These are phyloP conservation scores for Frankliniella intonsa DNA, from an alignment of 2,888 invertebrate genomes.

Conservation along the genomic window DNA sequence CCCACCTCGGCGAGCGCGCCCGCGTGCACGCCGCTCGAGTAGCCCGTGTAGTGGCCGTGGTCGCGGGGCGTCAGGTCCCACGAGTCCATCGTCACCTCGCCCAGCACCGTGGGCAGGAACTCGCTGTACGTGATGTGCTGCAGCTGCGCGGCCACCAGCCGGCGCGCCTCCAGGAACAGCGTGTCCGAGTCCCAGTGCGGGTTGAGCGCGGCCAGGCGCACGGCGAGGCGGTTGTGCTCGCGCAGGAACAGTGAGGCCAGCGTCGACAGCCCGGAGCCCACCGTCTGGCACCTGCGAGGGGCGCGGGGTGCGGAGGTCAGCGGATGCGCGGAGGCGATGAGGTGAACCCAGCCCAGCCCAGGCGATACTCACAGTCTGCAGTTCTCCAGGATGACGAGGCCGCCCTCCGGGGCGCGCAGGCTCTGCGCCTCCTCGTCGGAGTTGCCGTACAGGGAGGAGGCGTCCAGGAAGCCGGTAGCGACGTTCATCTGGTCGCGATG, in stretches of 20 bases:
- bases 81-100: constrained; percentile 63
- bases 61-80: constrained; percentile 58
- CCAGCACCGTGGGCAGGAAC: constrained; percentile 71
- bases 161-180: constrained; percentile 68
- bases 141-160: constrained; percentile 70
- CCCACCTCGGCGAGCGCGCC: constrained; percentile 76
- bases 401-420: constrained; percentile 65
- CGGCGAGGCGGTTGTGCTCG: constrained; percentile 77
- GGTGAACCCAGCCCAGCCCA: neutral
- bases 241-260: constrained; percentile 66
- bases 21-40: constrained; percentile 74
- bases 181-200: constrained; percentile 75
- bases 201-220: constrained; percentile 63
- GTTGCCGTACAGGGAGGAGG: constrained; percentile 74
- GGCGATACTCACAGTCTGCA: constrained; percentile 35
- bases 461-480: constrained; percentile 78
- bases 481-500: constrained; percentile 79
- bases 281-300: constrained; percentile 53
- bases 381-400: constrained; percentile 58
- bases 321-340: neutral
- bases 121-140: constrained; percentile 83
- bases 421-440: constrained; percentile 66
- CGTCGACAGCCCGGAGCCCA: constrained; percentile 61
- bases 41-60: constrained; percentile 70
- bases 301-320: neutral